Base-by-base conservation (phyloP, 2,113 vertebrate species). In the Grammomys surdaster region DNA sequence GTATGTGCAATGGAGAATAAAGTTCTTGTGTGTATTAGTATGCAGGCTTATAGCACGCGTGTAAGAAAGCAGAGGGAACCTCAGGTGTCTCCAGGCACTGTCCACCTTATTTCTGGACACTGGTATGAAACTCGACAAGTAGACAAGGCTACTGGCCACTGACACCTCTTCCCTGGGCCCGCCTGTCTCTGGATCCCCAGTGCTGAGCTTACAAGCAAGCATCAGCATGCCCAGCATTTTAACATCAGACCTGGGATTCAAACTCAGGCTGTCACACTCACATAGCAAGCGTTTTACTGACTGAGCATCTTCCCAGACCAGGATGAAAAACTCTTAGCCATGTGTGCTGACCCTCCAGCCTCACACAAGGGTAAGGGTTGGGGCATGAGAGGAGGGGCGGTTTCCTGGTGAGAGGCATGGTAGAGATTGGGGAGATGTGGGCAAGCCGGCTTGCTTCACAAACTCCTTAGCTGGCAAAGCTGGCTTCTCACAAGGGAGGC, bases 1-100 rank as follows among this genome's bases (percentile, higher is more conserved):
- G 10, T 0, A 17, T 4, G 0, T 0, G 0, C 0, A 48, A 70
- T 19, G 48, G 48, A 82, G 40, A 14, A 33, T 54, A 72, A 36
- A 28, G 36, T 63, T 43, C 56, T 60, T 63, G 24, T 43, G 9
- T 63, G 81, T 28, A 26, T 84, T 43, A 40, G 24, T 7, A 63
- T 28, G 81, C n/a, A 84, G 81, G 24, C 8, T 51, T 31, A 22
- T 84, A 40, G 81, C 24, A 31, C n/a, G 1, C 2, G 2, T 13
- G 43, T 67, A 31, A 36, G 46, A 48, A 51, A 28, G 7, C 43
- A 36, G 43, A 51, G 63, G 63, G 33, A 69, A 4, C 17, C 46
- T 33, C 63, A 36, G 43, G 84, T 22, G 19, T 69, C 43, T 46
- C 40, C 19, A 84, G 81, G 40, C 8, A 43, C 7, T 17, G 13